Conservation (phyloP, 2,113 vertebrate genomes). For the Coturnix japonica region DNA sequence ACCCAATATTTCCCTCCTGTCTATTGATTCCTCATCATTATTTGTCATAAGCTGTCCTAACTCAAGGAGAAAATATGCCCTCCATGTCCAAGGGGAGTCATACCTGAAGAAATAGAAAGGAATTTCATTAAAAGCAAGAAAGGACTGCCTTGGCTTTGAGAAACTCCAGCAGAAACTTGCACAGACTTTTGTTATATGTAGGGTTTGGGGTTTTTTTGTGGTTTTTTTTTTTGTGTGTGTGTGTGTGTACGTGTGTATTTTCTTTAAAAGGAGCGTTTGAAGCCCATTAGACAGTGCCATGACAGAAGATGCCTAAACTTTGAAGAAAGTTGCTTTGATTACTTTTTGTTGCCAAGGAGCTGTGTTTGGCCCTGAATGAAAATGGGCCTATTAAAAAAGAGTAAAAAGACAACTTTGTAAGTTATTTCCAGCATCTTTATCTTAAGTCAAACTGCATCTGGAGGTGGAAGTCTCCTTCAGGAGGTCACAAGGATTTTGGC, state of each 20-base stretch:
- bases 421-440: not conserved
- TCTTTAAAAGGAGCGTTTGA: not conserved
- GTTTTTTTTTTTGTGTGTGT: not conserved
- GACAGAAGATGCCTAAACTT: conserved; percentile 48
- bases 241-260: not conserved
- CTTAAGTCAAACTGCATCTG: not conserved
- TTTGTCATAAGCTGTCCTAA: conserved; percentile 86
- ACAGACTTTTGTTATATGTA: conserved; percentile 66
- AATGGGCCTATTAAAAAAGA: not conserved
- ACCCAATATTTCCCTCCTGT: conserved; percentile 84
- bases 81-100: conserved; percentile 83
- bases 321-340: conserved; percentile 65
- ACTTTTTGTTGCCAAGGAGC: conserved; percentile 57
- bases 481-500: conserved; percentile 28
- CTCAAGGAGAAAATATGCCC: conserved; percentile 84
- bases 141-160: conserved; percentile 78
- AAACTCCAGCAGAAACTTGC: conserved; percentile 77
- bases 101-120: conserved; percentile 88
- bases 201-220: not conserved
- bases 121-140: conserved; percentile 87
- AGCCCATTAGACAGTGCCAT: conserved; percentile 51
- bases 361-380: conserved; percentile 61
- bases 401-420: conserved; percentile 33
- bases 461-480: conserved; percentile 68
- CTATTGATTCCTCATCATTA: conserved; percentile 87